Percentiles rank a stretch among this genome's conserved stretches.
Conservation (phyloP, 2,888 invertebrate species). For the Dermolepida albohirtum region DNA sequence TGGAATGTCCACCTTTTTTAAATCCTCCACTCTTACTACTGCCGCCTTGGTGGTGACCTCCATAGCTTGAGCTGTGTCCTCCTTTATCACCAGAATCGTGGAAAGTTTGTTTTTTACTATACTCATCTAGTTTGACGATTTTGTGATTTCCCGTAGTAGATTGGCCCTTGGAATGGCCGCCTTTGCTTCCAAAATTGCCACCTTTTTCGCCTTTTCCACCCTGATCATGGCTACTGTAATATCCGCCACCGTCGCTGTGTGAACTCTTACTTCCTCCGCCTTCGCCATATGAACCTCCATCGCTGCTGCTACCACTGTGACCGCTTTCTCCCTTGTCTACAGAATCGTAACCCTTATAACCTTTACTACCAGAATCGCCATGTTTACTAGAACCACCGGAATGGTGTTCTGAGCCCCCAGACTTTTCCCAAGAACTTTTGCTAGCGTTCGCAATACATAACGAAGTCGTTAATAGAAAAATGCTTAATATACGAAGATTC, state of each 20-base stretch:
- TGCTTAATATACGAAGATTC: neutral
- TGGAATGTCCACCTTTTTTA: conserved; percentile 10
- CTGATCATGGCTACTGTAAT: neutral
- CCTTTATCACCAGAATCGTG: conserved; percentile 7
- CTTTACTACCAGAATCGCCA: conserved; percentile 14
- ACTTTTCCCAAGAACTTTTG: conserved; percentile 18
- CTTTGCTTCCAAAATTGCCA: neutral
- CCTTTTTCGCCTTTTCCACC: conserved; percentile 1
- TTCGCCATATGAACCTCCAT: neutral
- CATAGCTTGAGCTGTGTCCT: conserved; percentile 1
- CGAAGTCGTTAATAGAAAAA: neutral
- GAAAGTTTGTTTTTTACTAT: neutral
- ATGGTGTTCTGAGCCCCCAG: neutral
- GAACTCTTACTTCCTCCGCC: neutral
- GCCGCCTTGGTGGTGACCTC: neutral
- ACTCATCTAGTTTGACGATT: conserved; percentile 2
- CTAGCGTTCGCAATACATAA: neutral
- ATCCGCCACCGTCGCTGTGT: neutral
- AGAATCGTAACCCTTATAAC: neutral
- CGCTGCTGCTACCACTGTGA: neutral
- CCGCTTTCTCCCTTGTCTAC: conserved; percentile 3
- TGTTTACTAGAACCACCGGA: conserved; percentile 4
- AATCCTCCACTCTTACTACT: conserved; percentile 1
- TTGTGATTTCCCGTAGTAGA: conserved; percentile 2
- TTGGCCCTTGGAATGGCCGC: conserved; percentile 1